Conservation (phyloP, 2,797 vertebrate genomes). For the Pseudomugil tenellus region DNA sequence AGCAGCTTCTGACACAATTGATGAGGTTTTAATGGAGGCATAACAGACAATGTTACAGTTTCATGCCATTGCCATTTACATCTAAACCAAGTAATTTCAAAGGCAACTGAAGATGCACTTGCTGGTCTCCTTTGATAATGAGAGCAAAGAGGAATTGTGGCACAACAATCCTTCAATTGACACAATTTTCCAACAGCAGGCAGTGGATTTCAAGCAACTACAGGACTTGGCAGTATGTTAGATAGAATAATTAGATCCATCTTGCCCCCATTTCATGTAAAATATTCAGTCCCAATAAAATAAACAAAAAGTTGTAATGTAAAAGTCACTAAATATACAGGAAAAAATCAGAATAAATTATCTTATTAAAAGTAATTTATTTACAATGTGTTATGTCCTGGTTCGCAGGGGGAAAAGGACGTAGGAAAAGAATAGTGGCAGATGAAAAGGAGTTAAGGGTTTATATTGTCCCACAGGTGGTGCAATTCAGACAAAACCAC, state of each 20-base stretch:
- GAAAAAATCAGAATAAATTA: too few relatives aligned
- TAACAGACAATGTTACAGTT: slow-evolving; percentile 19
- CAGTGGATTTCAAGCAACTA: neutral
- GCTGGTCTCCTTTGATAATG: slow-evolving; percentile 21
- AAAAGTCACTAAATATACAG: too few relatives aligned
- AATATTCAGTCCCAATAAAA: neutral
- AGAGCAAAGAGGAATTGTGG: slow-evolving; percentile 10
- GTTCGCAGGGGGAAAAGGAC: too few relatives aligned
- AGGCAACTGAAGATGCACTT: slow-evolving; percentile 21
- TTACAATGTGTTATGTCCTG: too few relatives aligned
- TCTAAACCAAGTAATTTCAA: slow-evolving; percentile 22
- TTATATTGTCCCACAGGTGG: too few relatives aligned
- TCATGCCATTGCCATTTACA: slow-evolving; percentile 29
- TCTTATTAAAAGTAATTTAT: too few relatives aligned
- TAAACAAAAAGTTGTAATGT: too few relatives aligned
- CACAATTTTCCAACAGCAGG: neutral
- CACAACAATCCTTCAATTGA: slow-evolving; percentile 13
- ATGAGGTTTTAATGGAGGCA: slow-evolving; percentile 29
- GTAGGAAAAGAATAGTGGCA: too few relatives aligned
- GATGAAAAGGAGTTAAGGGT: too few relatives aligned
- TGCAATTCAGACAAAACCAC: too few relatives aligned
- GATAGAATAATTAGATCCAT: neutral
- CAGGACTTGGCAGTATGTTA: neutral
- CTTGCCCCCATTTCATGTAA: neutral
- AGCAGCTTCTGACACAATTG: slow-evolving; percentile 20